These are phyloP conservation scores for Globia sparganii DNA, from an alignment of 2,888 invertebrate species.

Conservation along the genomic window DNA sequence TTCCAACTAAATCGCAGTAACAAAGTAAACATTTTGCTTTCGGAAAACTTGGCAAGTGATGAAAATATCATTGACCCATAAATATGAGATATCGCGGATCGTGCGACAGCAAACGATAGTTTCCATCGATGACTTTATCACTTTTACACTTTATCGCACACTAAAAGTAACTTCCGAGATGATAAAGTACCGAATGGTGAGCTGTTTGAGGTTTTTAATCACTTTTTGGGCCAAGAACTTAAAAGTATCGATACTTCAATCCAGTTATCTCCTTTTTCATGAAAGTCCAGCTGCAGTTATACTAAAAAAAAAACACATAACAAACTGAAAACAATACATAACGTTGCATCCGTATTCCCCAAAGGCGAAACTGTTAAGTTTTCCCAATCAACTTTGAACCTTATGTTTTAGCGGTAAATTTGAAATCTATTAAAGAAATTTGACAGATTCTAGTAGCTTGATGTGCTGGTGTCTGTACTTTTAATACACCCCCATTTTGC, in stretches of 20 bases:
- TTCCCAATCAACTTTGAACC: no score
- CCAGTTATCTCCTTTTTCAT: neutral
- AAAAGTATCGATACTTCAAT: neutral
- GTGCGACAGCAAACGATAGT: slow-evolving; percentile 59
- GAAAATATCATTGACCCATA: slow-evolving; percentile 65
- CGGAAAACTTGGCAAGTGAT: slow-evolving; percentile 46
- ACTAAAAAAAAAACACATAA: neutral
- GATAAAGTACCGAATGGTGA: slow-evolving; percentile 16
- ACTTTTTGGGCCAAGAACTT: slow-evolving; percentile 1
- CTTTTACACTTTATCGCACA: slow-evolving; percentile 69
- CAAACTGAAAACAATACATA: neutral
- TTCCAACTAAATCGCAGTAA: slow-evolving; percentile 23
- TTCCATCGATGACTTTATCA: slow-evolving; percentile 66
- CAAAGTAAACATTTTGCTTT: slow-evolving; percentile 37
- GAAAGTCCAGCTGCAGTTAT: neutral
- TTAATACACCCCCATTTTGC: no score
- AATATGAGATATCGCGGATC: slow-evolving; percentile 63
- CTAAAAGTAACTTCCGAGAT: slow-evolving; percentile 53
- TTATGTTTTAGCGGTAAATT: no score
- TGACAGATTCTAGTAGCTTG: no score
- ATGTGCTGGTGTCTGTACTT: no score
- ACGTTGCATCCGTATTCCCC: no score
- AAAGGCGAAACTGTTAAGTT: no score
- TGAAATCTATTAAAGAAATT: no score
- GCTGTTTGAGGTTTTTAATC: neutral